These are phyloP conservation scores for Dicrostonyx torquatus DNA, from an alignment of 2,797 vertebrate genomes.

Conservation along the genomic window DNA sequence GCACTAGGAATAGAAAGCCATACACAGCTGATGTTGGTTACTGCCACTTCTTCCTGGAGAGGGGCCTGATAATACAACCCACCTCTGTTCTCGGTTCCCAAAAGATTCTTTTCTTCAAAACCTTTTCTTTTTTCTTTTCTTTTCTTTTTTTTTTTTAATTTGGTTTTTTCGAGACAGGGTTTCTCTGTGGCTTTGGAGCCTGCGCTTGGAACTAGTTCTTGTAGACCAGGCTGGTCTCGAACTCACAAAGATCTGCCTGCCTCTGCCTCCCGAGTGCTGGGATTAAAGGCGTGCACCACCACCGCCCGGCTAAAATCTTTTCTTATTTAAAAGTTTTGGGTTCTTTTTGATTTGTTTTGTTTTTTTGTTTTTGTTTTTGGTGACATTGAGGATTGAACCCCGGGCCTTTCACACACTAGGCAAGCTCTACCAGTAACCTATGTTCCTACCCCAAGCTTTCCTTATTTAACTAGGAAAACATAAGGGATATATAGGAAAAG, in stretches of 20 bases:
- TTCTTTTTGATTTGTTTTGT: not conserved
- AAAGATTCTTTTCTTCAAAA: constrained; percentile 35
- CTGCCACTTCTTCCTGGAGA: not conserved
- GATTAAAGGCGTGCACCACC: too few relatives aligned
- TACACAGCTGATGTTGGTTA: not conserved
- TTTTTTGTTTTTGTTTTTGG: not conserved
- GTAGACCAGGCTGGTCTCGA: too few relatives aligned
- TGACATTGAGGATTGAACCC: not conserved
- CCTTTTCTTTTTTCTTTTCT: constrained; percentile 14
- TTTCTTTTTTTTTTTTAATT: too few relatives aligned
- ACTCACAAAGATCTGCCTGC: too few relatives aligned
- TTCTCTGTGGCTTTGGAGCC: too few relatives aligned
- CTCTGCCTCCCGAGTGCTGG: too few relatives aligned
- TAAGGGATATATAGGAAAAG: not conserved
- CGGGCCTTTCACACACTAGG: not conserved
- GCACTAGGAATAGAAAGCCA: constrained; percentile 80
- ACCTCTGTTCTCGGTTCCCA: not conserved
- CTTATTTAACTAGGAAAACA: constrained; percentile 18
- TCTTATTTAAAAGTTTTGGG: not conserved
- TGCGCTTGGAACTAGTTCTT: too few relatives aligned
- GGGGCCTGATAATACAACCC: not conserved
- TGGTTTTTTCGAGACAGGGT: too few relatives aligned
- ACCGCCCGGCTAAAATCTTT: too few relatives aligned
- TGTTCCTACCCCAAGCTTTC: not conserved
- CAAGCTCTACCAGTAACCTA: not conserved